phyloP scores from a whole-genome alignment of 2,888 invertebrate genomes.

The Apantesis nais region DNA sequence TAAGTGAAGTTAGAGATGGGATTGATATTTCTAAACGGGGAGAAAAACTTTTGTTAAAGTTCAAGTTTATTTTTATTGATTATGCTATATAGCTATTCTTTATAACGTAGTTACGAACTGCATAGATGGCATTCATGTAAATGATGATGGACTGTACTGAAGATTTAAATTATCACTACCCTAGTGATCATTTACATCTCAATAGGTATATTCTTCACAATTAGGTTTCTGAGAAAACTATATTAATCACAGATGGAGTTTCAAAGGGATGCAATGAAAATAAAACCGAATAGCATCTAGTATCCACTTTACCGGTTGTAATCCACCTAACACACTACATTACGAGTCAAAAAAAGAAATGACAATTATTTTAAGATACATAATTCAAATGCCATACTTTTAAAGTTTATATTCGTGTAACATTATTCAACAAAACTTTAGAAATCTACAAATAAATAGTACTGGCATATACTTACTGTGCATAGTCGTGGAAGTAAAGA shows the following conservation, averaged over 20 bases:
- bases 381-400: background rate
- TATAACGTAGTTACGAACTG: no score
- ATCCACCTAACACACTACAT: background rate
- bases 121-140: background rate
- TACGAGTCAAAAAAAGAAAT: background rate
- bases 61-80: background rate
- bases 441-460: slow-evolving; percentile 26
- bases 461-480: slow-evolving; percentile 20
- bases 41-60: background rate
- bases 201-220: background rate
- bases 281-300: background rate
- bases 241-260: background rate
- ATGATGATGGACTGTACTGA: no score
- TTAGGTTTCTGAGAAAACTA: background rate
- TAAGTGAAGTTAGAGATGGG: background rate
- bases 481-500: slow-evolving; percentile 32
- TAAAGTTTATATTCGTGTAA: background rate
- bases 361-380: background rate
- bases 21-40: background rate
- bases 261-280: background rate
- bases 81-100: background rate
- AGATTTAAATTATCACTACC: no score
- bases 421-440: slow-evolving; percentile 1
- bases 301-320: background rate
- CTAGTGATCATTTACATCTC: background rate